These are phyloP conservation scores for Dicycla oo DNA, from an alignment of 2,888 invertebrate genomes.

Conservation along the genomic window DNA sequence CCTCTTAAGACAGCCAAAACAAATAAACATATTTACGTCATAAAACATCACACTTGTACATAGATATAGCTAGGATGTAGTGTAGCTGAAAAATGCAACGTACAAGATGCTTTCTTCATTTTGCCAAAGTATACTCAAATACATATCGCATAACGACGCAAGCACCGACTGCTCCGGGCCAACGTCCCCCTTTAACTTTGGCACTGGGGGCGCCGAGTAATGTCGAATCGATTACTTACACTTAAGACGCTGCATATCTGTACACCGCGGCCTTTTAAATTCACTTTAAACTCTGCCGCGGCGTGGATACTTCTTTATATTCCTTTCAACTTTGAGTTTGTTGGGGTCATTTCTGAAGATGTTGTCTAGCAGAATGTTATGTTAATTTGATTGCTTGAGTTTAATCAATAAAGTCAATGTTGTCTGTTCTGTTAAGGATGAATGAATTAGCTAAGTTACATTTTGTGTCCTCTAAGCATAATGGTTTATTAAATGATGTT, in stretches of 20 bases:
- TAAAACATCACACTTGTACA: background rate
- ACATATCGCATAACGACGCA: constrained; percentile 37
- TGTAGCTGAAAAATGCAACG: background rate
- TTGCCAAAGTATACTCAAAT: constrained; percentile 10
- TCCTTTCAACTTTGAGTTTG: constrained; percentile 4
- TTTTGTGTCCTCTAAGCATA: background rate
- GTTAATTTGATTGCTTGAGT: constrained; percentile 5
- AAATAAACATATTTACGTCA: background rate
- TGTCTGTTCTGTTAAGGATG: background rate
- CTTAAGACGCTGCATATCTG: constrained; percentile 30
- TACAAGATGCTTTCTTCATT: background rate
- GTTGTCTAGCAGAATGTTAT: constrained; percentile 23
- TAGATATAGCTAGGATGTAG: background rate
- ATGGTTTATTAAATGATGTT: background rate
- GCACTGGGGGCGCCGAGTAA: constrained; percentile 44
- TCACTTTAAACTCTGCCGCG: constrained; percentile 17
- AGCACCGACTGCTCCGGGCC: constrained; percentile 26
- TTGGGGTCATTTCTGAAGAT: constrained; percentile 18
- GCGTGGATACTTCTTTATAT: constrained; percentile 30
- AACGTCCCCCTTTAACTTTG: constrained; percentile 49
- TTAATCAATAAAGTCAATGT: background rate
- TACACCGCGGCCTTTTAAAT: constrained; percentile 17
- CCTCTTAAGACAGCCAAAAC: background rate
- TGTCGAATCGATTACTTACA: constrained; percentile 59
- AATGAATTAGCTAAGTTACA: background rate